A percentile compares a stretch with the other conserved stretches of the same genome.
phyloP scores from a whole-genome alignment of 2,797 vertebrate genomes.

The Yasuhikotakia modesta region DNA sequence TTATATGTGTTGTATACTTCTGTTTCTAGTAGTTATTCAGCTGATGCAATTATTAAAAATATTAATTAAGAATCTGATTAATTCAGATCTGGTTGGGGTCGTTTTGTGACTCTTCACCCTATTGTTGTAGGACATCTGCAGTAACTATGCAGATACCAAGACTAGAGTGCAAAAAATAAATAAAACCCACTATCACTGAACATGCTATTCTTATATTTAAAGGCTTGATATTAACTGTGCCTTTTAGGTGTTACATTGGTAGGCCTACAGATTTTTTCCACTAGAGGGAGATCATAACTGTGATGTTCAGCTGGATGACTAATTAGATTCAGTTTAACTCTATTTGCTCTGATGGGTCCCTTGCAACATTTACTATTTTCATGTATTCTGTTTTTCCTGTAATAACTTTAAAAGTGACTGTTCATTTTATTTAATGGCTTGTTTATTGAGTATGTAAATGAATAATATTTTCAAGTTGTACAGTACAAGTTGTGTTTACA shows the following conservation, averaged over 20 bases:
- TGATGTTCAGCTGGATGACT: background rate
- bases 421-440: background rate
- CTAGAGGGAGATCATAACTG: background rate
- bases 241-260: background rate
- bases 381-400: background rate
- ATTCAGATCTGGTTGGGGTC: too few relatives aligned
- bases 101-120: too few relatives aligned
- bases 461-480: constrained; percentile 59
- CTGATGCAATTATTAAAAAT: too few relatives aligned
- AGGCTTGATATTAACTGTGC: background rate
- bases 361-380: background rate
- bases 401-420: too few relatives aligned
- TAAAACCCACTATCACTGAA: background rate
- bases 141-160: background rate
- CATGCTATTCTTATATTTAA: background rate
- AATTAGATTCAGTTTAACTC: background rate
- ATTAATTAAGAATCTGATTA: too few relatives aligned
- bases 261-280: background rate
- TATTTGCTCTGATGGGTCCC: background rate
- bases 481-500: constrained; percentile 51
- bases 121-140: constrained; percentile 2
- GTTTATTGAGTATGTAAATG: constrained; percentile 25
- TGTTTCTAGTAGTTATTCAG: too few relatives aligned
- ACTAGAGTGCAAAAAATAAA: background rate
- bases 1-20: too few relatives aligned